These are phyloP conservation scores for Andrena dorsata DNA, from an alignment of 2,888 invertebrate genomes.

Conservation along the genomic window DNA sequence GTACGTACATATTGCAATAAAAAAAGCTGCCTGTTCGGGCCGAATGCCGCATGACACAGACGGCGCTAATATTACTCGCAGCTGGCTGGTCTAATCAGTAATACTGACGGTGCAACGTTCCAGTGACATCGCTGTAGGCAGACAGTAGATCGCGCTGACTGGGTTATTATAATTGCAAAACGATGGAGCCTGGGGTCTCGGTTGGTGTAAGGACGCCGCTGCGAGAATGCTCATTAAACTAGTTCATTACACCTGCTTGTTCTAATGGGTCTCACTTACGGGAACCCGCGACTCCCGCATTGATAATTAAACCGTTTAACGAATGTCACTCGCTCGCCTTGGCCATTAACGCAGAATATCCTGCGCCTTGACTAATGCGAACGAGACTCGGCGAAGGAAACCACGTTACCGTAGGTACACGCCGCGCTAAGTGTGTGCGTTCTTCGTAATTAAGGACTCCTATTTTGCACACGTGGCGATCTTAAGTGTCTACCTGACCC, in stretches of 20 bases:
- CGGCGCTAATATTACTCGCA: constrained; percentile 34
- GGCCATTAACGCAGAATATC: constrained; percentile 39
- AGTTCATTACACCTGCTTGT: constrained; percentile 73
- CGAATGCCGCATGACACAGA: constrained; percentile 17
- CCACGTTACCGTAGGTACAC: not conserved
- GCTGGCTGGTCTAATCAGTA: constrained; percentile 43
- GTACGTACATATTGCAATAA: not conserved
- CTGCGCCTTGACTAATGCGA: not conserved
- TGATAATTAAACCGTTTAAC: constrained; percentile 68
- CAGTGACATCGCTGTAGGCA: constrained; percentile 65
- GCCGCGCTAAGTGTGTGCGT: not conserved
- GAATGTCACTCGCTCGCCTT: constrained; percentile 60
- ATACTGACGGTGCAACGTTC: constrained; percentile 65
- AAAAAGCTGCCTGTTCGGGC: not conserved
- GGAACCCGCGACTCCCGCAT: constrained; percentile 41
- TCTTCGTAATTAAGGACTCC: too few species aligned
- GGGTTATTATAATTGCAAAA: constrained; percentile 73
- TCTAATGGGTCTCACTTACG: constrained; percentile 66
- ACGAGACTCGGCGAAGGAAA: not conserved
- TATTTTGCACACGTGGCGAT: too few species aligned
- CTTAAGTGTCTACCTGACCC: too few species aligned
- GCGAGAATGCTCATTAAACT: constrained; percentile 71
- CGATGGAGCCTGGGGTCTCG: constrained; percentile 48
- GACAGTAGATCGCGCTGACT: constrained; percentile 70
- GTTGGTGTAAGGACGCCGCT: constrained; percentile 37